Evolutionary conservation across 2,888 invertebrate species (phyloP).

Genomic region (Perizoma affinitatum): DNA sequence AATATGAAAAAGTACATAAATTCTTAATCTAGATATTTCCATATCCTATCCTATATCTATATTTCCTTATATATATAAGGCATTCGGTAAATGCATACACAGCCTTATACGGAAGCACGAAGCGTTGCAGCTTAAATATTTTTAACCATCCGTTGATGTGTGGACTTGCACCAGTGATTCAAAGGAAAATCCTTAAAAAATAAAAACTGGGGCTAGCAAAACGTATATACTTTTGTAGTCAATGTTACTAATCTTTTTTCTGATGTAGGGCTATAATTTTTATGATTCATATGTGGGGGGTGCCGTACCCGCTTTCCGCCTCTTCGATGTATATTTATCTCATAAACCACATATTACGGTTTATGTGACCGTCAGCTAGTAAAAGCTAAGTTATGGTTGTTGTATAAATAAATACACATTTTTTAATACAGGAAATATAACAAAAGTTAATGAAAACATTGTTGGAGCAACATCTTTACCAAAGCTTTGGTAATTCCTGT

Average conservation of each 20-base stretch:
- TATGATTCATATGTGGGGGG: conserved; percentile 58
- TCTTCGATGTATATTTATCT: conserved; percentile 55
- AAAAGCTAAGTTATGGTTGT: conserved; percentile 57
- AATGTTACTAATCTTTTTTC: conserved; percentile 41
- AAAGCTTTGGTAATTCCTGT: too few species aligned
- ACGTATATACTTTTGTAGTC: conserved; percentile 35
- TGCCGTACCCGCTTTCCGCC: conserved; percentile 42
- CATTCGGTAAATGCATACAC: too few species aligned
- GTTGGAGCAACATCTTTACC: too few species aligned
- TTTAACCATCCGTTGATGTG: too few species aligned
- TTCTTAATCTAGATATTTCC: too few species aligned
- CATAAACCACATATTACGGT: conserved; percentile 63
- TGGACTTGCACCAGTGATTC: too few species aligned
- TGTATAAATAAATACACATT: conserved; percentile 10
- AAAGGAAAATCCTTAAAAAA: not conserved
- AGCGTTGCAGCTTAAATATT: too few species aligned
- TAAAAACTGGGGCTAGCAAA: not conserved
- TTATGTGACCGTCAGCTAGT: conserved; percentile 63
- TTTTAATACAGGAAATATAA: not conserved
- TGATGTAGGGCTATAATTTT: conserved; percentile 55
- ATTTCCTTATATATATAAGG: too few species aligned
- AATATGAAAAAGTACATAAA: too few species aligned
- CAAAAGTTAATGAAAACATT: not conserved
- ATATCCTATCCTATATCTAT: too few species aligned
- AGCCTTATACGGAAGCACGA: too few species aligned